Evolutionary conservation across 2,888 invertebrate genomes (phyloP), one percentile per base, ranked within the genome.

Genomic region (Drosophila paracracens): DNA sequence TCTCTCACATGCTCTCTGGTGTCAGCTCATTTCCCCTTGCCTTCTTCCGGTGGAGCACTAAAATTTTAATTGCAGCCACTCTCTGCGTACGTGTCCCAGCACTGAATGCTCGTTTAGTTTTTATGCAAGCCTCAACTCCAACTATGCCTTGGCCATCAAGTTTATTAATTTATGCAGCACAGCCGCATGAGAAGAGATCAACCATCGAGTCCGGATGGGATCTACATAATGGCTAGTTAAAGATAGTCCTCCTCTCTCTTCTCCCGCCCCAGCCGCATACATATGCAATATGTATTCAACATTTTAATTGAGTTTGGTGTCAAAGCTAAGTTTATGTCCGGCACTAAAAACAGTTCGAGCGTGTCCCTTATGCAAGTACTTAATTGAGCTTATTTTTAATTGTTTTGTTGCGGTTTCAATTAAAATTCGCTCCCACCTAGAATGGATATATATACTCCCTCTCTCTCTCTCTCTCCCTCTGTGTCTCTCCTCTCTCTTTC

Each of bases 61-160:
- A 85, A 85, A 89, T 88, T 89, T 87, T 87, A 87, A 87, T 87
- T 87, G 90, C 86, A 85, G 88, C 70, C 63, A 86, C 79, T 84
- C 81, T 65, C 70, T 56, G 70, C 64, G 88, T 82, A 89, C 89
- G 85, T 89, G 88, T 70, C 61, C 75, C 74, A 58, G 65, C 56
- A 71, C 71, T 73, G 82, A 70, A 76, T 83, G 82, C 82, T 83
- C 88, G 89, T 84, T 89, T 89, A 76, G 76, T 82, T 89, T 88
- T 86, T 86, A 86, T 88, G 68, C 70, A 59, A 61, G 8, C 11
- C 36, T 16, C 38, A n/a, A 5, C 36, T 38, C 16, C 27, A 27
- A 8, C 52, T 16, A 27, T 36, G 21, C 54, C 18, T 53, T 53
- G 25, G 25, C 75, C 64, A 82, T 82, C 74, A 87, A 89, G 86